phyloP scores from a whole-genome alignment of 1,140 invertebrate genomes.

The Apocrypta bakeri region DNA sequence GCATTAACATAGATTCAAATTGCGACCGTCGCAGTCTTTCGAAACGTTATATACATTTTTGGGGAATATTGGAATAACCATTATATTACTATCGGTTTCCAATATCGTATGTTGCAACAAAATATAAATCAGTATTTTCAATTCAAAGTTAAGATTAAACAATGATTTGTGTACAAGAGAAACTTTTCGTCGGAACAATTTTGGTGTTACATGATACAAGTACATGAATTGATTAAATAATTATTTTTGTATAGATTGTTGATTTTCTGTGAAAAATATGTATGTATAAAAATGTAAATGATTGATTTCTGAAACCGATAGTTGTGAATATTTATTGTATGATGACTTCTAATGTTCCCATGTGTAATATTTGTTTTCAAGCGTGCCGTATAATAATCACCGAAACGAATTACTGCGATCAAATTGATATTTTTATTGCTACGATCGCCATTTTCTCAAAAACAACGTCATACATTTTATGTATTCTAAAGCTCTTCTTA shows the following conservation, averaged over 20 bases:
- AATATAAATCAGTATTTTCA: neutral
- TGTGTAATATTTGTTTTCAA: constrained; percentile 8
- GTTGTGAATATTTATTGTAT: constrained; percentile 19
- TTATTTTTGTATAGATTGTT: neutral
- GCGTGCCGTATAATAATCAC: constrained; percentile 58
- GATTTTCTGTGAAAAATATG: neutral
- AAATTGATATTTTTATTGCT: constrained; percentile 63
- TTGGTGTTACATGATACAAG: too few species aligned
- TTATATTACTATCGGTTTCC: constrained; percentile 10
- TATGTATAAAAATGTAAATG: neutral
- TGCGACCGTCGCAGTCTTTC: constrained; percentile 53
- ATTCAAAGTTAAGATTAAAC: neutral
- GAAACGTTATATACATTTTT: constrained; percentile 5
- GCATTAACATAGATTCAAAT: constrained; percentile 38
- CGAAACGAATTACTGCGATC: constrained; percentile 52
- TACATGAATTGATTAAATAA: neutral
- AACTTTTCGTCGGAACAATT: too few species aligned
- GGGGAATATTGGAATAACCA: neutral
- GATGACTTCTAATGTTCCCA: neutral
- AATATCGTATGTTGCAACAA: neutral
- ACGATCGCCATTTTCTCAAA: constrained; percentile 59
- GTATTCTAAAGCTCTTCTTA: constrained; percentile 64
- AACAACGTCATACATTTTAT: constrained; percentile 61
- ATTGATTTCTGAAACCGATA: constrained; percentile 19
- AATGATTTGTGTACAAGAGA: neutral